Evolutionary conservation across 2,113 vertebrate species (phyloP).

Genomic region (Fulica atra): DNA sequence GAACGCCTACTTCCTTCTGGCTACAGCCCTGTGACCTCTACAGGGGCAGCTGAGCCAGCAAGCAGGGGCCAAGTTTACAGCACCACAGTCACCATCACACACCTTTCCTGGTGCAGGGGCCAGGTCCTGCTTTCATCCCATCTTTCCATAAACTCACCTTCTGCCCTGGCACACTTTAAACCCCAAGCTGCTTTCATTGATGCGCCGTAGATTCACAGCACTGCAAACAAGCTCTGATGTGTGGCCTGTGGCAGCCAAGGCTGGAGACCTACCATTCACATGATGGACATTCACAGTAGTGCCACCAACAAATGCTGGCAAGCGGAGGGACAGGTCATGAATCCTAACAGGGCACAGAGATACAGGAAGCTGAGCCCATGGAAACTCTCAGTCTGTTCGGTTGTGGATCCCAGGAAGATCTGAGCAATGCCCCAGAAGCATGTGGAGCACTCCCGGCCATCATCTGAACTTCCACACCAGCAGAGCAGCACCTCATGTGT

Average conservation of each 20-base stretch:
- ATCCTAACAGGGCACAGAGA: neutral
- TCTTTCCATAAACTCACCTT: neutral
- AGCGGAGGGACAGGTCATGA: neutral
- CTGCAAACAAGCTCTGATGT: neutral
- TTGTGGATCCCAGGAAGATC: neutral
- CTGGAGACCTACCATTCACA: neutral
- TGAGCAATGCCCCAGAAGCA: neutral
- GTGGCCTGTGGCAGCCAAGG: neutral
- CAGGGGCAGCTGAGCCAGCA: neutral
- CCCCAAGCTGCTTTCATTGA: neutral
- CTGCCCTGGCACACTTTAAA: neutral
- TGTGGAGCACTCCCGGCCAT: fast-evolving
- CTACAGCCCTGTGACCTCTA: neutral
- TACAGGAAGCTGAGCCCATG: neutral
- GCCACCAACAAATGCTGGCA: neutral
- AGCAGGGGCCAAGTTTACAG: neutral
- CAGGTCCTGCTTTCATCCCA: neutral
- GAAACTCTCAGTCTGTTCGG: neutral
- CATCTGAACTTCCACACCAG: neutral
- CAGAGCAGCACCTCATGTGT: neutral
- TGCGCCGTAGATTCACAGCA: neutral
- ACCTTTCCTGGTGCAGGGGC: neutral
- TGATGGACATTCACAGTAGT: neutral
- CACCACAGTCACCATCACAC: neutral
- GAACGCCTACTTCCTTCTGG: neutral